These are phyloP conservation scores for Loriculus beryllinus DNA, from an alignment of 2,797 vertebrate species.

Conservation along the genomic window DNA sequence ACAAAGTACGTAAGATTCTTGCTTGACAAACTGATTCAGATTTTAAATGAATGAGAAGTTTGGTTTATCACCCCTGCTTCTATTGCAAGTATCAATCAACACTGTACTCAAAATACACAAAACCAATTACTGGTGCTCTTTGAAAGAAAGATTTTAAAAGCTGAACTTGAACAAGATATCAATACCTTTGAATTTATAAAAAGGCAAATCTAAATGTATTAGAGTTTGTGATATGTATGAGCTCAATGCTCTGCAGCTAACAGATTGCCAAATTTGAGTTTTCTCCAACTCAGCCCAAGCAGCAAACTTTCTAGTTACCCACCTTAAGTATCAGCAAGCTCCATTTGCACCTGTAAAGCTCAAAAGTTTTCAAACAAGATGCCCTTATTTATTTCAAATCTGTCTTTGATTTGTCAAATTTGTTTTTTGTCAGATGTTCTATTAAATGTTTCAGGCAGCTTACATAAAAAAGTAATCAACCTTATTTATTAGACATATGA, in stretches of 20 bases:
- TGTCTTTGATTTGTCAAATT: neutral
- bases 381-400: neutral
- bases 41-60: neutral
- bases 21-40: neutral
- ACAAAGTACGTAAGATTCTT: neutral
- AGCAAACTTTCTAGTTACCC: neutral
- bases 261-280: neutral
- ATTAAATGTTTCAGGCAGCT: neutral
- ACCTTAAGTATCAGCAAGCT: neutral
- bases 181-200: neutral
- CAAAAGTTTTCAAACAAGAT: neutral
- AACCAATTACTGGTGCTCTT: neutral
- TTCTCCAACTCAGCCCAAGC: neutral
- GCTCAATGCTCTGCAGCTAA: neutral
- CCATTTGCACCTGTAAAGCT: neutral
- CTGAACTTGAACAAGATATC: neutral
- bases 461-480: neutral
- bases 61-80: neutral
- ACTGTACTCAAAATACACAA: neutral
- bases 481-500: neutral
- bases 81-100: neutral
- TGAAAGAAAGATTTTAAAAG: neutral
- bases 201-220: neutral
- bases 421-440: neutral
- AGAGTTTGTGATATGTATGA: neutral